Base-by-base conservation (phyloP, 2,888 invertebrate species). In the Sclerodermus sp. region DNA sequence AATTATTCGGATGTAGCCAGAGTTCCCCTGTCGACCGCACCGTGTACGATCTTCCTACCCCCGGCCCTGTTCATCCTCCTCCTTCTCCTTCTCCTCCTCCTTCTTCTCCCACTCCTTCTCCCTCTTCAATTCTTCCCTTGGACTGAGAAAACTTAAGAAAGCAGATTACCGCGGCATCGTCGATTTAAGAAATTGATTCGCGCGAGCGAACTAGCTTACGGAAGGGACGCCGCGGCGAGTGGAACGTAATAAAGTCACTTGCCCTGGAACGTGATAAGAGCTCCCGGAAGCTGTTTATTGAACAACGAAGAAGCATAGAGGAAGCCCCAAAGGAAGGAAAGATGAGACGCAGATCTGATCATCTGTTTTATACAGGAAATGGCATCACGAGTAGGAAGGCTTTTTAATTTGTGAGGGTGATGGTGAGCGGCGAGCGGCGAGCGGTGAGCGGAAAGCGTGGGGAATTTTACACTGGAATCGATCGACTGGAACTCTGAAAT, bases 1-100 rank as follows among this genome's bases (percentile, higher is more conserved):
- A 67, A 67, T 67, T 67, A 67, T 61, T 59, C 57, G 47, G 51
- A 57, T 48, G 45, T 45, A 53, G 34, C 53, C 38, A 14, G 50
- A 32, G 30, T 36, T 14, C 10, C 36, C n/a, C 14, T 36, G 10
- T 14, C 36, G 14, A 36, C 36, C 36, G 5, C 14, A 36, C 36
- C 36, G 14, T 10, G 5, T 13, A 36, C n/a, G 36, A 36, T 12
- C 36, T 23, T 23, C 12, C 36, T 37, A 13, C 32, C 36, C 37
- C 41, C 9, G 23, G 23, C 23, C 29, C 17, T 32, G 12, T 10
- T 10, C 34, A 15, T 31, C 31, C 40, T 29, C 10, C 13, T 13
- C n/a, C 39, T 15, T 30, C 42, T 40, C n/a, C n/a, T 23, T 23
- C 12, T 40, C 40, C 40, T 17, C n/a, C 14, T 31, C 1, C 31